These are phyloP conservation scores for Semaprochilodus insignis DNA, from an alignment of 2,797 vertebrate species.

Conservation along the genomic window DNA sequence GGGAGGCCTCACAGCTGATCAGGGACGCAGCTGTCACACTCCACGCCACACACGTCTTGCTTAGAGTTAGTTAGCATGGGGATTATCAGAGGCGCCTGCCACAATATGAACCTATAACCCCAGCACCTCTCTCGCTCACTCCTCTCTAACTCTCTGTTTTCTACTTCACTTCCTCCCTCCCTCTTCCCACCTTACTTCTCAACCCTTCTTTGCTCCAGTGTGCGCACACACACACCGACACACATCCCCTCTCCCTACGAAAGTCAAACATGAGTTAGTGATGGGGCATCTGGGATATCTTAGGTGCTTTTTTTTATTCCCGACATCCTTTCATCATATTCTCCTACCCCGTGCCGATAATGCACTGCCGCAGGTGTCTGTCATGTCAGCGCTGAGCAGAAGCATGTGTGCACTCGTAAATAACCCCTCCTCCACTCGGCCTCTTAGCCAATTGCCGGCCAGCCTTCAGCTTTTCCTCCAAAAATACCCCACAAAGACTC, in stretches of 20 bases:
- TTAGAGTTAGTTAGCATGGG: slow-evolving; percentile 24
- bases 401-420: slow-evolving; percentile 56
- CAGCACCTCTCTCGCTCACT: slow-evolving; percentile 31
- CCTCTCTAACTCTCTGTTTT: background rate
- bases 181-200: background rate
- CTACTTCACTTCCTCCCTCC: slow-evolving; percentile 15
- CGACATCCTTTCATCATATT: slow-evolving; percentile 23
- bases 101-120: slow-evolving; percentile 17
- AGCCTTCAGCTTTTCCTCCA: slow-evolving; percentile 58
- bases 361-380: slow-evolving; percentile 58
- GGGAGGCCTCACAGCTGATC: slow-evolving; percentile 56
- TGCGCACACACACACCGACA: background rate
- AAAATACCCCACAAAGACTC: slow-evolving; percentile 71
- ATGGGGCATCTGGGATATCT: slow-evolving; percentile 29
- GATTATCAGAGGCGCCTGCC: slow-evolving; percentile 39
- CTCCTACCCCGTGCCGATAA: slow-evolving; percentile 28
- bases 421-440: slow-evolving; percentile 44
- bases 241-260: background rate
- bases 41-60: slow-evolving; percentile 47
- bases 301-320: slow-evolving; percentile 4
- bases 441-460: slow-evolving; percentile 49
- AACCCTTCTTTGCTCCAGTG: background rate
- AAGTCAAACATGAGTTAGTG: slow-evolving; percentile 17
- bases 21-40: slow-evolving; percentile 57
- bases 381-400: slow-evolving; percentile 49